Evolutionary conservation across 2,113 vertebrate genomes (phyloP).

Genomic region (Tiliqua scincoides): DNA sequence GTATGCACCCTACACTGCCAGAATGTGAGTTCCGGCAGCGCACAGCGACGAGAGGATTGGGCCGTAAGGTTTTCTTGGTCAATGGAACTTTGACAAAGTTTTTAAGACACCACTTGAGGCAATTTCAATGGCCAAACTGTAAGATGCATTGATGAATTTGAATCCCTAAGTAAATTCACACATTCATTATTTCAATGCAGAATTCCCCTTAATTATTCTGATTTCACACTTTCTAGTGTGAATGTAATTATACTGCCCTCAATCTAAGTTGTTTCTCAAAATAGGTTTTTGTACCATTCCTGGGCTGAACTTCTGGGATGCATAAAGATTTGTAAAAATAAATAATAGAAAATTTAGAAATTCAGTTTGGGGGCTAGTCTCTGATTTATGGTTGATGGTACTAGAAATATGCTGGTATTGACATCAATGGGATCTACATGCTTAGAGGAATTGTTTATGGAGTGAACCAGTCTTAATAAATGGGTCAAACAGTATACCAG

Average conservation of each 20-base stretch:
- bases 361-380: background rate
- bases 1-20: no score
- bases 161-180: no score
- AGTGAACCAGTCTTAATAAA: background rate
- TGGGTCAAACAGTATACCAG: background rate
- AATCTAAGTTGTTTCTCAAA: background rate
- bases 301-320: background rate
- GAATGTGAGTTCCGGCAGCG: no score
- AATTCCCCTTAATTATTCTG: background rate
- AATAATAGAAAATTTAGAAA: background rate
- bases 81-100: no score
- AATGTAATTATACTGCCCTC: background rate
- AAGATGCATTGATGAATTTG: no score
- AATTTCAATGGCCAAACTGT: no score
- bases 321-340: background rate
- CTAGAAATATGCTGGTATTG: background rate
- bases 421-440: constrained; percentile 1
- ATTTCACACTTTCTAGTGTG: background rate
- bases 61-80: no score
- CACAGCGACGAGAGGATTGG: no score
- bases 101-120: no score
- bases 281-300: background rate
- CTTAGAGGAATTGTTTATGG: background rate
- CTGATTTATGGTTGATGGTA: background rate
- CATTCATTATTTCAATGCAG: no score